Evolutionary conservation across 2,797 vertebrate species (phyloP).

Genomic region (Cacajao melanocephalus): DNA sequence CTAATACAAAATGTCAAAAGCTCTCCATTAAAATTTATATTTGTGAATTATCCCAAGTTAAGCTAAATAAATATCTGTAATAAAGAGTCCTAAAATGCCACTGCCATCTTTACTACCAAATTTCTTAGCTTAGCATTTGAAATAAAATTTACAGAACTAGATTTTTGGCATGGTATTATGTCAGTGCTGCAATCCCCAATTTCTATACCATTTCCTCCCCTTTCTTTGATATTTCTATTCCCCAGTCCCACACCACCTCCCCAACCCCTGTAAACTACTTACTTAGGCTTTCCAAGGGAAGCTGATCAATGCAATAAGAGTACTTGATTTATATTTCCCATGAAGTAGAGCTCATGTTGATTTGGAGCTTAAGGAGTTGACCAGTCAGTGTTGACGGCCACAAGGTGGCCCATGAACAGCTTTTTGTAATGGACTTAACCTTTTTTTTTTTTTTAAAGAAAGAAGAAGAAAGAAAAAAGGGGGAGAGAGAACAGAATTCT

Average conservation of each 20-base stretch:
- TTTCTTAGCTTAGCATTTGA: slow-evolving; percentile 29
- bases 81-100: slow-evolving; percentile 15
- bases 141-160: neutral
- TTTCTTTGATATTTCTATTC: neutral
- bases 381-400: neutral
- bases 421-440: neutral
- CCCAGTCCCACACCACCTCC: neutral
- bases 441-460: neutral
- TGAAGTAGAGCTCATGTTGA: neutral
- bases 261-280: neutral
- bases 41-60: slow-evolving; percentile 57
- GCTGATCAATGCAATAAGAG: neutral
- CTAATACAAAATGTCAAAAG: slow-evolving; percentile 58
- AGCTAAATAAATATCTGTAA: slow-evolving; percentile 62
- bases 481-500: no score
- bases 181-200: neutral
- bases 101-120: neutral
- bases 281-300: neutral
- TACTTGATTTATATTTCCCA: neutral
- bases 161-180: neutral
- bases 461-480: no score
- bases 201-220: neutral
- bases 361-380: neutral
- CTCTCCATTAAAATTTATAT: slow-evolving; percentile 62
- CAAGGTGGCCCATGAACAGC: neutral